Evolutionary conservation across 2,888 invertebrate genomes (phyloP), one percentile per base, ranked within the genome.

Genomic region (Alloscopus bannaensis): DNA sequence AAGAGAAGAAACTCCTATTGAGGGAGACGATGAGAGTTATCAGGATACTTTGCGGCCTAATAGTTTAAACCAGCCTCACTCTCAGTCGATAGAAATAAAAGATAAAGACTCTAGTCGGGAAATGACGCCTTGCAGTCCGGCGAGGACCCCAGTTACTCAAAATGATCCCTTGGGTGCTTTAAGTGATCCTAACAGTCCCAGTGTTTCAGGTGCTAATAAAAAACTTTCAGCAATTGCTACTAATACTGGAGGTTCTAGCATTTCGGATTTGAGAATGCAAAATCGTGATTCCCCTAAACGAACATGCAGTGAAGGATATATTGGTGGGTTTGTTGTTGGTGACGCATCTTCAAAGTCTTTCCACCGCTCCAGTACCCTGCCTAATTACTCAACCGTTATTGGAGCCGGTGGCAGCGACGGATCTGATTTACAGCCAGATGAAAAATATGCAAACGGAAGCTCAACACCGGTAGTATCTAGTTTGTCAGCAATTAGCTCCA

Each of bases 121-220:
- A 42, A 89, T 92, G 60, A 93, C 94, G 0, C 86, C 86, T 6
- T 80, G 81, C 36, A 86, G 86, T 64, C 93, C 93, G 40, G 87
- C 87, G 28, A 91, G 95, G 73, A 96, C 95, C 1, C 94, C 95
- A 0, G 96, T 97, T 0, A 94, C 96, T 0, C 93, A 95, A 87
- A 96, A 97, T 88, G 97, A 97, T 89, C 97, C 97, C 0, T 89
- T 97, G 24, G 97, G 97, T 4, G 95, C 96, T 3, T 90, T 97
- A 1, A 87, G 88, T 66, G 88, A 81, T 89, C 89, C 64, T 80
- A 73, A 59, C 20, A 75, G 68, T 55, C 70, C 82, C 13, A 68
- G 68, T 22, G 69, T 45, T 28, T 62, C 52, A 26, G 28, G 31
- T 31, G 59, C 65, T n/a, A 65, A 22, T 1, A 71, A 66, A 71